A percentile compares a stretch with the other conserved stretches of the same genome.
Conservation (phyloP, 2,113 vertebrate species). For the Isichthys henryi region DNA sequence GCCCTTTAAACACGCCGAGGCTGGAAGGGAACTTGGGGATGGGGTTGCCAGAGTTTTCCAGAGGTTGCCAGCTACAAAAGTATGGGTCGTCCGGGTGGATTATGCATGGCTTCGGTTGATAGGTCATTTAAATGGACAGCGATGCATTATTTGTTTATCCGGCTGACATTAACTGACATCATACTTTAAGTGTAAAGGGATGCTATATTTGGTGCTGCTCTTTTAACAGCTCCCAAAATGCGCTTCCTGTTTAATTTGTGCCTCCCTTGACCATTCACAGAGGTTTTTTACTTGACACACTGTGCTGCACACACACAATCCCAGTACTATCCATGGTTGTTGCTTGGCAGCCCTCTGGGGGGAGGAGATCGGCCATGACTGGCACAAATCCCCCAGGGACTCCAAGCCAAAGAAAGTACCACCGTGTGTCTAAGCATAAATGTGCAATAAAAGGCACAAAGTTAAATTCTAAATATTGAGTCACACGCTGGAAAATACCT, state of each 20-base stretch:
- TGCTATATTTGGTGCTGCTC: neutral
- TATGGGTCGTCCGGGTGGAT: neutral
- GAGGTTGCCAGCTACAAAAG: neutral
- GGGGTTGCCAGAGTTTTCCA: neutral
- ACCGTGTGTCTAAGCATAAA: neutral
- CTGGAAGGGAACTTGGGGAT: neutral
- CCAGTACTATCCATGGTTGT: neutral
- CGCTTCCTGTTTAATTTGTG: neutral
- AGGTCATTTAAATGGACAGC: neutral
- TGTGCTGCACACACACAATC: neutral
- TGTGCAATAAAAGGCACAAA: neutral
- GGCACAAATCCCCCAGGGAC: neutral
- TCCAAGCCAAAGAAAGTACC: neutral
- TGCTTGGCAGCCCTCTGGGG: neutral
- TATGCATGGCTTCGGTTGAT: neutral
- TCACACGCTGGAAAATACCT: neutral
- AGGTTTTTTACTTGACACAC: neutral
- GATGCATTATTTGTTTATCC: neutral
- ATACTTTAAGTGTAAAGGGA: neutral
- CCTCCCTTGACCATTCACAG: neutral
- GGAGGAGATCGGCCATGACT: neutral
- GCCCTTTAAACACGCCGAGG: neutral
- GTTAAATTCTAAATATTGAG: neutral
- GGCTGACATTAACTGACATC: neutral
- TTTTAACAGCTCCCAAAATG: neutral